Conservation (phyloP, 2,888 invertebrate genomes). For the Rhagophthalmus giganteus region DNA sequence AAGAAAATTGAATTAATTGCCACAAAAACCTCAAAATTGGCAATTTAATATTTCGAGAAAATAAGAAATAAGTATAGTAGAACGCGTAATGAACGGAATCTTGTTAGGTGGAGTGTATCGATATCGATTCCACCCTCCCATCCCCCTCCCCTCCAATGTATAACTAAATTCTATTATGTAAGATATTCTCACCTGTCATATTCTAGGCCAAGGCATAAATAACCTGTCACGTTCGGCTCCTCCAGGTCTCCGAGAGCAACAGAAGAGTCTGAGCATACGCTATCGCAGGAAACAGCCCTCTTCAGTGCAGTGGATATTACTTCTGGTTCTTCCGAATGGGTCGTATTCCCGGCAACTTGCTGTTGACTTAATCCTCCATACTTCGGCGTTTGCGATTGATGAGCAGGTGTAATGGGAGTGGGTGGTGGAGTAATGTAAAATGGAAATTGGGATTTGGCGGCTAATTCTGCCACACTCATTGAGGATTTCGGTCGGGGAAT, state of each 20-base stretch:
- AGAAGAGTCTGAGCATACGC: conserved; percentile 78
- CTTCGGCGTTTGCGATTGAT: conserved; percentile 9
- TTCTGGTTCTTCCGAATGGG: conserved; percentile 41
- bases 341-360: conserved; percentile 20
- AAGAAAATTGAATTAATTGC: too few species aligned
- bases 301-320: conserved; percentile 54
- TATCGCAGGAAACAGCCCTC: conserved; percentile 77
- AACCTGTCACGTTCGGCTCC: conserved; percentile 71
- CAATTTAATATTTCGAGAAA: not conserved
- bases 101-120: conserved; percentile 2
- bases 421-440: conserved; percentile 49
- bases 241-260: conserved; percentile 71
- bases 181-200: conserved; percentile 67
- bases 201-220: conserved; percentile 75
- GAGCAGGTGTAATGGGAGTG: conserved; percentile 15
- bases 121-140: too few species aligned
- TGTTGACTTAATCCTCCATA: conserved; percentile 7
- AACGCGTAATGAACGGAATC: conserved; percentile 4
- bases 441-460: conserved; percentile 49
- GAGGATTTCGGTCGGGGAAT: conserved; percentile 53
- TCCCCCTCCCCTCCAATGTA: not conserved
- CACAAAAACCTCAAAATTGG: not conserved
- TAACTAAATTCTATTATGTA: conserved; percentile 10
- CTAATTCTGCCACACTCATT: conserved; percentile 48
- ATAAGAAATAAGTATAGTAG: not conserved